Evolutionary conservation across 2,797 vertebrate species (phyloP), one percentile per base, ranked within the genome.

Genomic region (Enteromius radiatus): DNA sequence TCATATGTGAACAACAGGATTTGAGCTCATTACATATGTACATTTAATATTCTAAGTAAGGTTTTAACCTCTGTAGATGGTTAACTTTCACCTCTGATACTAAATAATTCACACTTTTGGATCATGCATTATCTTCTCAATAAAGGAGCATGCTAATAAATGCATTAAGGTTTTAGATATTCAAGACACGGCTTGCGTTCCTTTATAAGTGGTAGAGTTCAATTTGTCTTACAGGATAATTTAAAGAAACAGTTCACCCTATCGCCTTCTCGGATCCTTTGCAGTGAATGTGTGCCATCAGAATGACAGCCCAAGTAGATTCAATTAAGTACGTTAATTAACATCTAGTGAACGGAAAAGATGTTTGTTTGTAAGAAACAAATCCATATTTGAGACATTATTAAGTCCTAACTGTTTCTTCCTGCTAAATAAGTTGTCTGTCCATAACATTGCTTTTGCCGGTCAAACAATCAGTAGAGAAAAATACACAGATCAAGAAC

Each of bases 1-100:
- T 47, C 61, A 67, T 52, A 23, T 52, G 43, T 52, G 61, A 52
- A 67, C 43, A 78, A 67, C 28, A 36, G 21, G 43, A 73, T 49
- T 71, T 80, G 1, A 45, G 17, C 65, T 70, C 64, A 54, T 68
- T 68, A 38, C 21, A 47, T 78, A 67, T 26, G 45, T 26, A 36
- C 65, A 79, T 69, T 70, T 43, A 33, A 59, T 71, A 71, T 71
- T 38, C 21, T 41, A 64, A 81, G 33, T 70, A 67, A 43, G 23
- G 65, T 59, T 80, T 68, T 80, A 70, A 70, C 78, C 65, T 80
- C 49, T 70, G 36, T 19, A 38, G 70, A 65, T 26, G 14, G 45
- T 67, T 65, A 33, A 49, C 43, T 47, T 63, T 64, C 8, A 81
- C 70, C 56, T 52, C 15, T 74, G 28, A 28, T 28, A 26, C 23